Evolutionary conservation across 2,888 invertebrate genomes (phyloP).

Genomic region (Tillus elongatus): DNA sequence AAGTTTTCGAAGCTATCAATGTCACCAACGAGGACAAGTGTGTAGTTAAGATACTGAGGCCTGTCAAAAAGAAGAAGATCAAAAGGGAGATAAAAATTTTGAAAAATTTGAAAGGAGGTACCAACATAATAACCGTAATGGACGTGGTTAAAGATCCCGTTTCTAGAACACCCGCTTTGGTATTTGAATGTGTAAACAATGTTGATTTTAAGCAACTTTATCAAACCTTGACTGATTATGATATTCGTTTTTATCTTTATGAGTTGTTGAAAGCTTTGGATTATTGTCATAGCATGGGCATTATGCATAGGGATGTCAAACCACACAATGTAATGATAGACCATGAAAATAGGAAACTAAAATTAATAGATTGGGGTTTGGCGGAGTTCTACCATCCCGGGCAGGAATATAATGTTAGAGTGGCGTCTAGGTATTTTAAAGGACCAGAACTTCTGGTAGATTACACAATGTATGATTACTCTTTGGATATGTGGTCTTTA

Average conservation of each 20-base stretch:
- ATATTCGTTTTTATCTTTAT: slow-evolving; percentile 93
- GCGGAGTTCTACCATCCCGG: slow-evolving; percentile 64
- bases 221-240: slow-evolving; percentile 93
- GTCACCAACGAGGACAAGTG: slow-evolving; percentile 91
- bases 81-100: slow-evolving; percentile 7
- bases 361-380: slow-evolving; percentile 62
- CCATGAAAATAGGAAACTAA: slow-evolving; percentile 56
- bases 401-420: slow-evolving; percentile 63
- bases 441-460: slow-evolving; percentile 61
- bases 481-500: slow-evolving; percentile 62
- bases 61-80: slow-evolving; percentile 8
- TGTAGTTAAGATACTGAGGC: slow-evolving; percentile 89
- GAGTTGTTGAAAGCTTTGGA: slow-evolving; percentile 77
- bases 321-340: slow-evolving; percentile 81
- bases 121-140: slow-evolving; percentile 4
- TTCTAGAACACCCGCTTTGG: too few species aligned
- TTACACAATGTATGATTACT: slow-evolving; percentile 64
- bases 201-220: slow-evolving; percentile 97
- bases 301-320: slow-evolving; percentile 50
- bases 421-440: slow-evolving; percentile 63
- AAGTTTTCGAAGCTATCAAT: slow-evolving; percentile 96
- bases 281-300: slow-evolving; percentile 8
- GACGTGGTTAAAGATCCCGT: slow-evolving; percentile 7
- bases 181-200: slow-evolving; percentile 98
- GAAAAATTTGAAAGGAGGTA: slow-evolving; percentile 6